These are phyloP conservation scores for Columba livia DNA, from an alignment of 2,113 vertebrate species.

Conservation along the genomic window DNA sequence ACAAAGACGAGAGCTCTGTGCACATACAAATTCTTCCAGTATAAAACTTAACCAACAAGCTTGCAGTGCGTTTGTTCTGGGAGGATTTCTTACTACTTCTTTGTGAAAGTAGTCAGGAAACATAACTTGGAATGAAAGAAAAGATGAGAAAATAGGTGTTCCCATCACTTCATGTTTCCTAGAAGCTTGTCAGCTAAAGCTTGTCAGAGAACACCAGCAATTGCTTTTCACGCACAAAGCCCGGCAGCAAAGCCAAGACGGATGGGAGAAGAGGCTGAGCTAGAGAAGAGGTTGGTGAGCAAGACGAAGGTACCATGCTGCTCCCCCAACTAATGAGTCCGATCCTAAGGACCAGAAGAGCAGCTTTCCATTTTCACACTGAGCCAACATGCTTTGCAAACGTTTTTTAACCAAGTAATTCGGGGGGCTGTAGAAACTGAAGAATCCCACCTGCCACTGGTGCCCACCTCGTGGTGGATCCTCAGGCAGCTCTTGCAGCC, in stretches of 20 bases:
- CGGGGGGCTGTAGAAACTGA: background rate
- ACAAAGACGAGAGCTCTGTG: background rate
- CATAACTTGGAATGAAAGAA: background rate
- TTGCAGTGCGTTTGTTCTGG: background rate
- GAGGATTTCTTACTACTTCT: background rate
- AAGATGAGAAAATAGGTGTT: background rate
- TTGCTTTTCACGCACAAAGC: background rate
- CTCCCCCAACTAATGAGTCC: background rate
- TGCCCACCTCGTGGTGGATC: background rate
- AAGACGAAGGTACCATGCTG: background rate
- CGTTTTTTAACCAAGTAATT: background rate
- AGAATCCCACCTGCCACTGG: background rate
- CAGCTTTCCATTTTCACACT: background rate
- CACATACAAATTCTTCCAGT: background rate
- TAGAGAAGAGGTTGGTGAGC: background rate
- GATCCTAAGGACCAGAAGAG: background rate
- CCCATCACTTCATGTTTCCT: background rate
- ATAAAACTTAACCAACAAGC: background rate
- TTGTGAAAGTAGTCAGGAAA: background rate
- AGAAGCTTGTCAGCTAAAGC: background rate
- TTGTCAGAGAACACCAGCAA: background rate
- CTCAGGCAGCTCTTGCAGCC: background rate
- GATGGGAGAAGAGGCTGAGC: background rate
- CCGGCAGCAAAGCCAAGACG: background rate
- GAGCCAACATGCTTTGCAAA: background rate